Conservation (phyloP, 2,797 vertebrate genomes). For the Pristis pectinata region DNA sequence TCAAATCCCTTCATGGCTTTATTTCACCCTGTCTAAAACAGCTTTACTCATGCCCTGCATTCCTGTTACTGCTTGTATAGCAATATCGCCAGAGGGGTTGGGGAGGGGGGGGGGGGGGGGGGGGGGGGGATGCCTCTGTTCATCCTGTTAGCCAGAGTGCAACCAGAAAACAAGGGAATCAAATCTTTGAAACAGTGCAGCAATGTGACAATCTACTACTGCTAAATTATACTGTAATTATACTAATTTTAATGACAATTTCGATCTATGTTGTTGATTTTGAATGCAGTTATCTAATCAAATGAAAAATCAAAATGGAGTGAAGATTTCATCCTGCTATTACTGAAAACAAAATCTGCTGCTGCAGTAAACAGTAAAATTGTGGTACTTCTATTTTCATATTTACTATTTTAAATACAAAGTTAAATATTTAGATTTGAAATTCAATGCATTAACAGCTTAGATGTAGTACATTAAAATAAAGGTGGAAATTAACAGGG, state of each 20-base stretch:
- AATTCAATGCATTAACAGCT: too few relatives aligned
- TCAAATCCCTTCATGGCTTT: neutral
- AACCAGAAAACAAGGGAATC: neutral
- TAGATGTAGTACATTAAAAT: too few relatives aligned
- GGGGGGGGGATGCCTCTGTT: neutral
- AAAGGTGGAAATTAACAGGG: too few relatives aligned
- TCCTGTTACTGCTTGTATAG: neutral
- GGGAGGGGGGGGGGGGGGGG: too few relatives aligned
- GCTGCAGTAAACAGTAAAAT: too few relatives aligned
- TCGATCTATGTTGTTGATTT: neutral
- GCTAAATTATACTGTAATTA: neutral
- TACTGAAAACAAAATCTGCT: neutral
- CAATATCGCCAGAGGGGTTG: neutral
- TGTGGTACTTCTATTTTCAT: neutral
- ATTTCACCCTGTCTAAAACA: neutral
- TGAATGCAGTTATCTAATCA: neutral
- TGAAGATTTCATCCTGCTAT: constrained; percentile 1
- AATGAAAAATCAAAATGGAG: neutral
- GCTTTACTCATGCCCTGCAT: too few relatives aligned
- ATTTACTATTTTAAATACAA: neutral
- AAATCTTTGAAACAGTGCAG: neutral
- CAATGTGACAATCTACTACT: neutral
- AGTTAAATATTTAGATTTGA: neutral
- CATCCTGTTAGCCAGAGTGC: neutral
- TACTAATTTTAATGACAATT: neutral